phyloP scores from a whole-genome alignment of 2,888 invertebrate species.

The Chrysolina americana region DNA sequence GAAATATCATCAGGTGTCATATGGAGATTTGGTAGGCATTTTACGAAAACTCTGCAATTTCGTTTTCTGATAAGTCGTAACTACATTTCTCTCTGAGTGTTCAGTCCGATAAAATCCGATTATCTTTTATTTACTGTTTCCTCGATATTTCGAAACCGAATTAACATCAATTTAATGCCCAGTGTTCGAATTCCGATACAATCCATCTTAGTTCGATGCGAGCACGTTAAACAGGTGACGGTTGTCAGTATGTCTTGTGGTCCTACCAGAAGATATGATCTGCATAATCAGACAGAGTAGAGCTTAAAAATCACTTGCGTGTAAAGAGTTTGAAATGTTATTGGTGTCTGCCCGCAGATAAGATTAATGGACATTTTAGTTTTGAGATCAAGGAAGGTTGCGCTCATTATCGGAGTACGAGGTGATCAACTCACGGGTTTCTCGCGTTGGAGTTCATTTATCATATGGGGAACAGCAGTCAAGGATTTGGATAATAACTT shows the following conservation, averaged over 20 bases:
- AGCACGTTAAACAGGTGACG: constrained; percentile 53
- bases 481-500: background rate
- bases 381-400: constrained; percentile 4
- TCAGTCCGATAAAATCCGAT: too few species aligned
- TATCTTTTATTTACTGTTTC: too few species aligned
- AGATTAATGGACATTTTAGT: constrained; percentile 48
- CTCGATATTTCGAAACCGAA: too few species aligned
- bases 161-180: background rate
- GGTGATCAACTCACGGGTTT: constrained; percentile 10
- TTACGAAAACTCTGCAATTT: too few species aligned
- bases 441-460: constrained; percentile 2
- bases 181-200: background rate
- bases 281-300: constrained; percentile 53
- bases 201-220: constrained; percentile 45
- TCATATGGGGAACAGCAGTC: background rate
- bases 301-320: constrained; percentile 53
- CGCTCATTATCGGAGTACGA: constrained; percentile 10
- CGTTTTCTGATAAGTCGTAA: too few species aligned
- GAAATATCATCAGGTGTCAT: too few species aligned
- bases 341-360: constrained; percentile 49
- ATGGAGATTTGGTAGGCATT: too few species aligned
- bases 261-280: constrained; percentile 51
- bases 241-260: constrained; percentile 47
- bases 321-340: constrained; percentile 56
- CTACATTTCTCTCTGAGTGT: too few species aligned